A percentile compares a stretch with the other conserved stretches of the same genome.
Conservation (phyloP, 2,113 vertebrate genomes). For the Zingel zingel region DNA sequence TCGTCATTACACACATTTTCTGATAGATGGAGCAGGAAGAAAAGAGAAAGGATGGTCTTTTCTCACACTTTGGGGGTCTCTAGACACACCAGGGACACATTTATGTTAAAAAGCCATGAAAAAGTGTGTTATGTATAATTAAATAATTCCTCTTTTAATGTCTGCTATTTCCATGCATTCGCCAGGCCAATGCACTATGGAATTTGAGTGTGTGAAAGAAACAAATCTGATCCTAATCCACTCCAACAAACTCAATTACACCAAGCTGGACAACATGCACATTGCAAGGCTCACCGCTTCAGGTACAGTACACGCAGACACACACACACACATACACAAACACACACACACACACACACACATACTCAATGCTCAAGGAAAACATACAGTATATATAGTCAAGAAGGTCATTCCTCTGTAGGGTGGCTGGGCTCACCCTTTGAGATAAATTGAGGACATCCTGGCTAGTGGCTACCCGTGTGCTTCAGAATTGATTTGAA, state of each 20-base stretch:
- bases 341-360: background rate
- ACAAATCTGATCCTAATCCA: slow-evolving; percentile 91
- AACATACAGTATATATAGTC: too few relatives aligned
- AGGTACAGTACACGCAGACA: slow-evolving; percentile 36
- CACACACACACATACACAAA: background rate
- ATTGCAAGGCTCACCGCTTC: slow-evolving; percentile 29
- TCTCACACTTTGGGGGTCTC: background rate
- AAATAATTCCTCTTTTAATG: background rate
- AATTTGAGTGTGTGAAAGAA: slow-evolving; percentile 81
- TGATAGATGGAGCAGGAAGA: background rate
- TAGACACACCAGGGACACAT: background rate
- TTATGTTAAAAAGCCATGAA: background rate
- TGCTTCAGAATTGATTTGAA: too few relatives aligned
- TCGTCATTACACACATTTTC: background rate
- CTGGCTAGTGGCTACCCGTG: too few relatives aligned
- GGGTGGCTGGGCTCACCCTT: too few relatives aligned
- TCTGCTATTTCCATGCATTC: background rate
- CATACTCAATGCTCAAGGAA: background rate
- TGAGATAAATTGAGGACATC: too few relatives aligned
- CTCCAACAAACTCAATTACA: slow-evolving; percentile 91
- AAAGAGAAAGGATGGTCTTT: background rate
- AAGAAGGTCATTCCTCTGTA: too few relatives aligned
- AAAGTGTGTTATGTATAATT: background rate
- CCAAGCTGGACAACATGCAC: slow-evolving; percentile 7
- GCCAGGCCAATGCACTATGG: slow-evolving; percentile 78